phyloP scores from a whole-genome alignment of 2,888 invertebrate genomes.

The Sarcophaga rosellei region DNA sequence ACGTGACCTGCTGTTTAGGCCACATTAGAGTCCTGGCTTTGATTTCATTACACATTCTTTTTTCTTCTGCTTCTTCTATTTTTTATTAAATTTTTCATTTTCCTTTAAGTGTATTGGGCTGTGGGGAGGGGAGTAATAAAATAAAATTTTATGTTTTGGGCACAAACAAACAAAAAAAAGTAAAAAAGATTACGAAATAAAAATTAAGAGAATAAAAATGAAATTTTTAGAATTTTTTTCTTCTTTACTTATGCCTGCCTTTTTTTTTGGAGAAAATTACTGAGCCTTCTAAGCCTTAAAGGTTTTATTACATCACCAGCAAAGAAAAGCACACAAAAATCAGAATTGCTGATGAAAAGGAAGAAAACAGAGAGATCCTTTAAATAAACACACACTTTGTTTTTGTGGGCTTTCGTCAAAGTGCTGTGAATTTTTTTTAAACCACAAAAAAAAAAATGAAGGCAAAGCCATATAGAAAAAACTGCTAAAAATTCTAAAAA shows the following conservation, averaged over 20 bases:
- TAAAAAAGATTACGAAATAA: conserved; percentile 25
- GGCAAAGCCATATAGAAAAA: no score
- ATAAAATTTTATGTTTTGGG: conserved; percentile 49
- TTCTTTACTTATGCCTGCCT: neutral
- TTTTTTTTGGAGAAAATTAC: neutral
- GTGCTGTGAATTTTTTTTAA: conserved; percentile 54
- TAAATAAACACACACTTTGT: conserved; percentile 51
- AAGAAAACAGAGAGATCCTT: conserved; percentile 34
- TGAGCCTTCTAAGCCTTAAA: conserved; percentile 44
- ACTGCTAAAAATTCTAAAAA: no score
- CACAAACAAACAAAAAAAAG: neutral
- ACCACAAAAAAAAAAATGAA: conserved; percentile 5
- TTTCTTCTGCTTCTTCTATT: neutral
- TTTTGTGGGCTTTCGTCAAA: conserved; percentile 64
- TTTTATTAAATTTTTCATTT: conserved; percentile 44
- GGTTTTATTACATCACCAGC: conserved; percentile 10
- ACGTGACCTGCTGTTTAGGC: conserved; percentile 29
- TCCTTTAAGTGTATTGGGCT: neutral
- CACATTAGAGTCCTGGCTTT: neutral
- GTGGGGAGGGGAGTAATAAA: conserved; percentile 29
- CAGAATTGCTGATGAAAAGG: no score
- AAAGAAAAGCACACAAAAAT: no score
- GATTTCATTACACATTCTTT: conserved; percentile 23
- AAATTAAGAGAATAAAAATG: conserved; percentile 23
- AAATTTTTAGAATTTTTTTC: conserved; percentile 28